Evolutionary conservation across 1,140 invertebrate genomes (phyloP).

Genomic region (Brachionus rotundiformis): DNA sequence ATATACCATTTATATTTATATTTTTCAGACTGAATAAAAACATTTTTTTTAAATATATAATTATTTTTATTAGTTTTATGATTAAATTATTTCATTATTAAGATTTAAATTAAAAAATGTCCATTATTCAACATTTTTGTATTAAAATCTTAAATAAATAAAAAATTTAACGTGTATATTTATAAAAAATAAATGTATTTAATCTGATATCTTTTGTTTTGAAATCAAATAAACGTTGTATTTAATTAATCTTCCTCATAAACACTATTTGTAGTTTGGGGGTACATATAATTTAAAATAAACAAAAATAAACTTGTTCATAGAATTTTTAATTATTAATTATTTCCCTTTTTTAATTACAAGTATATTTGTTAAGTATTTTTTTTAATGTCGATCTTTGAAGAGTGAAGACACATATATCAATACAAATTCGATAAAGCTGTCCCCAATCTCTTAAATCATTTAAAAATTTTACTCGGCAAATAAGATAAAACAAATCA

Average conservation of each 20-base stretch:
- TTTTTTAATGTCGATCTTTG: neutral
- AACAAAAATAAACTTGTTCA: neutral
- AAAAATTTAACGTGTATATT: neutral
- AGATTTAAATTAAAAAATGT: no score
- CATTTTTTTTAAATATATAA: no score
- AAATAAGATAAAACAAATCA: neutral
- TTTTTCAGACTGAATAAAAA: no score
- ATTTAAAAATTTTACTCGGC: neutral
- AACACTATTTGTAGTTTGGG: neutral
- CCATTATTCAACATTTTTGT: no score
- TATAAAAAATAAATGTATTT: neutral
- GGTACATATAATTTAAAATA: neutral
- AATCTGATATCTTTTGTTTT: neutral
- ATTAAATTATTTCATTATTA: no score
- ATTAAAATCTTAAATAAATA: no score
- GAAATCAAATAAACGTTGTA: neutral
- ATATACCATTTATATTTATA: no score
- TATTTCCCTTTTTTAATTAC: constrained; percentile 3
- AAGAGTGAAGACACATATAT: neutral
- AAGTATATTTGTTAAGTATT: neutral
- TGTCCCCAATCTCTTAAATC: neutral
- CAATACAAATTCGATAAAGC: neutral
- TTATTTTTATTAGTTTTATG: no score
- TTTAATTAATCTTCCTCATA: neutral
- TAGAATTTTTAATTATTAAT: neutral